phyloP scores from a whole-genome alignment of 1,140 invertebrate species.

The Schlechtendalia chinensis region DNA sequence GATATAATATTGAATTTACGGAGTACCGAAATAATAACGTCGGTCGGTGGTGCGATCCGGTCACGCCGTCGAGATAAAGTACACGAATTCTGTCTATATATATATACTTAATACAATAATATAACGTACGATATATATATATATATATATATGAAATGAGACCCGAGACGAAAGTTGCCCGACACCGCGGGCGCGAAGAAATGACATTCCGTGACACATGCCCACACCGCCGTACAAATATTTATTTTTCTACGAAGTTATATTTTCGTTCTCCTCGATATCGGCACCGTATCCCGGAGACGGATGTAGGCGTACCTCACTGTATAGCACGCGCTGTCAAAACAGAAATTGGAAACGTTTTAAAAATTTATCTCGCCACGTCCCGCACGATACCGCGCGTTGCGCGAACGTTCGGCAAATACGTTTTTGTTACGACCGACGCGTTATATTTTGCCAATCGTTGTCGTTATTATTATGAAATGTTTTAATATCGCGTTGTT shows the following conservation, averaged over 20 bases:
- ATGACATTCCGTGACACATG: slow-evolving; percentile 1
- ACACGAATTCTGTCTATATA: neutral
- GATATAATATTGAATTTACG: too few relatives aligned
- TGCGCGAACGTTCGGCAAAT: too few relatives aligned
- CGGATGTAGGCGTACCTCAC: neutral
- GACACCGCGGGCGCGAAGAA: neutral
- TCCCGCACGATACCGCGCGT: too few relatives aligned
- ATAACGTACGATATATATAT: neutral
- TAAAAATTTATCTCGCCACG: neutral
- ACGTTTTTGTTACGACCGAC: too few relatives aligned
- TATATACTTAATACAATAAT: neutral
- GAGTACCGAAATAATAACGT: too few relatives aligned
- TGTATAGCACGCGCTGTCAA: neutral
- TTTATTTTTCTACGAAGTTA: slow-evolving; percentile 12
- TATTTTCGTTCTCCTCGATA: neutral
- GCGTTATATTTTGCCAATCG: too few relatives aligned
- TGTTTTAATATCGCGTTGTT: too few relatives aligned
- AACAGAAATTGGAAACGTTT: neutral
- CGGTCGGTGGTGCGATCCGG: neutral
- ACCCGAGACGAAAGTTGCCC: neutral
- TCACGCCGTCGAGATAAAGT: neutral
- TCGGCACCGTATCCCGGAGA: neutral
- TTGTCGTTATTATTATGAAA: too few relatives aligned
- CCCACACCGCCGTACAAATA: neutral
- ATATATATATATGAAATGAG: neutral